A percentile compares a stretch with the other conserved stretches of the same genome.
Conservation (phyloP, 2,113 vertebrate species). For the Nanorana parkeri region DNA sequence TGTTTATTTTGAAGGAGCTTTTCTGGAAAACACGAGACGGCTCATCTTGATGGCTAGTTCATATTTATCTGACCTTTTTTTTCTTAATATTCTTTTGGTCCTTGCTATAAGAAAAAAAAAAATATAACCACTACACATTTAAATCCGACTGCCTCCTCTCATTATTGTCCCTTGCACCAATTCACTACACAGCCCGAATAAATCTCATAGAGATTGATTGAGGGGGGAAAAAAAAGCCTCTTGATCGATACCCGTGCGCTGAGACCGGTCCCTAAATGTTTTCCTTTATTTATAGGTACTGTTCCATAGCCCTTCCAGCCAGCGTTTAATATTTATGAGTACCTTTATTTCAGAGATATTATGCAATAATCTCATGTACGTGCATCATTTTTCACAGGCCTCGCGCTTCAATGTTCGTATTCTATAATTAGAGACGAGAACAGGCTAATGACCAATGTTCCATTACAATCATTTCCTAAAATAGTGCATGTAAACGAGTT, state of each 20-base stretch:
- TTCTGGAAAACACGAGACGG: no score
- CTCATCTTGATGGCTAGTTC: no score
- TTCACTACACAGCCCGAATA: no score
- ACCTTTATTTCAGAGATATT: slow-evolving; percentile 31
- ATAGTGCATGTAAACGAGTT: background rate
- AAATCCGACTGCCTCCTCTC: no score
- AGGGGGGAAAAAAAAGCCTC: no score
- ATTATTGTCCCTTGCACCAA: no score
- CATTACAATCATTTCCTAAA: background rate
- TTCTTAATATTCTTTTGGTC: no score
- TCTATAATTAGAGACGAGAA: slow-evolving; percentile 39
- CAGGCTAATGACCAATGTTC: slow-evolving; percentile 5
- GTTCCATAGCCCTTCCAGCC: slow-evolving; percentile 2
- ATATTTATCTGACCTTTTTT: no score
- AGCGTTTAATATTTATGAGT: slow-evolving; percentile 45
- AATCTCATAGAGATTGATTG: no score
- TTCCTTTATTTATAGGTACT: slow-evolving; percentile 35
- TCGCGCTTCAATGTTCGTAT: background rate
- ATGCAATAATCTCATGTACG: slow-evolving; percentile 16
- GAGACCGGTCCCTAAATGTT: background rate
- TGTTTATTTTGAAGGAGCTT: no score
- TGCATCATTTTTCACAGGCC: slow-evolving; percentile 11
- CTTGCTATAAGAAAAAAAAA: no score
- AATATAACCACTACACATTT: no score
- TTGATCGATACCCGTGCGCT: background rate